Percentiles rank a stretch among this genome's conserved stretches.
phyloP scores from a whole-genome alignment of 2,888 invertebrate species.

The Napeogenes inachia region DNA sequence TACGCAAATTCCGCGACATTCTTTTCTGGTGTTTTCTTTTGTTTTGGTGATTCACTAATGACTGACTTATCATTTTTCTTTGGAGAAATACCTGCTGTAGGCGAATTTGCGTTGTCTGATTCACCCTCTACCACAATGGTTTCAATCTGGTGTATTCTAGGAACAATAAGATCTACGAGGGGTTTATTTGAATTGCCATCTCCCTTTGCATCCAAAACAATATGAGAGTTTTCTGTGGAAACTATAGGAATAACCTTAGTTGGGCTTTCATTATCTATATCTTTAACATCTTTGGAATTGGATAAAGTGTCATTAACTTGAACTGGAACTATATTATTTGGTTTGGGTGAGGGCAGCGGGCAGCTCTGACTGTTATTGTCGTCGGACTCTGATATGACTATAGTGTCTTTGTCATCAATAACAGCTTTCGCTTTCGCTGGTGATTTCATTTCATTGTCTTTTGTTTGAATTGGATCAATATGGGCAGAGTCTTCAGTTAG shows the following conservation, averaged over 20 bases:
- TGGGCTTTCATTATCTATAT: constrained; percentile 54
- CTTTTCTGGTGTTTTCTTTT: constrained; percentile 55
- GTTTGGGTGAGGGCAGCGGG: constrained; percentile 68
- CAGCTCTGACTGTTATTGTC: constrained; percentile 73
- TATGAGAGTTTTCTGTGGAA: constrained; percentile 65
- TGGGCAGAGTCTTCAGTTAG: constrained; percentile 40
- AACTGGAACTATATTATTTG: constrained; percentile 48
- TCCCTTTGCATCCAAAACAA: constrained; percentile 63
- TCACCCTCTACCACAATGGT: constrained; percentile 67
- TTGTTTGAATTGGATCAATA: constrained; percentile 39
- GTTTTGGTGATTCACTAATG: constrained; percentile 57
- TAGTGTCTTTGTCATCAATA: constrained; percentile 67
- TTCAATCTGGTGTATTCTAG: constrained; percentile 60
- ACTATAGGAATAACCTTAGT: constrained; percentile 67
- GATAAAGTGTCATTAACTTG: constrained; percentile 45
- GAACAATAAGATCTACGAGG: constrained; percentile 53
- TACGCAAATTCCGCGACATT: constrained; percentile 37
- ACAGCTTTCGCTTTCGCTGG: constrained; percentile 47
- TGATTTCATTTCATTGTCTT: constrained; percentile 52
- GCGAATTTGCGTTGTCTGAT: constrained; percentile 55
- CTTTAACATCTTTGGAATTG: constrained; percentile 53
- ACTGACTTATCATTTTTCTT: constrained; percentile 56
- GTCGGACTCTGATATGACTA: constrained; percentile 71
- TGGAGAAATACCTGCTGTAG: constrained; percentile 49
- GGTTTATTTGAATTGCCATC: constrained; percentile 48